Percentiles rank a stretch among this genome's conserved stretches.
These are phyloP conservation scores for Dichetophora obliterata DNA, from an alignment of 2,888 invertebrate species.

Conservation along the genomic window DNA sequence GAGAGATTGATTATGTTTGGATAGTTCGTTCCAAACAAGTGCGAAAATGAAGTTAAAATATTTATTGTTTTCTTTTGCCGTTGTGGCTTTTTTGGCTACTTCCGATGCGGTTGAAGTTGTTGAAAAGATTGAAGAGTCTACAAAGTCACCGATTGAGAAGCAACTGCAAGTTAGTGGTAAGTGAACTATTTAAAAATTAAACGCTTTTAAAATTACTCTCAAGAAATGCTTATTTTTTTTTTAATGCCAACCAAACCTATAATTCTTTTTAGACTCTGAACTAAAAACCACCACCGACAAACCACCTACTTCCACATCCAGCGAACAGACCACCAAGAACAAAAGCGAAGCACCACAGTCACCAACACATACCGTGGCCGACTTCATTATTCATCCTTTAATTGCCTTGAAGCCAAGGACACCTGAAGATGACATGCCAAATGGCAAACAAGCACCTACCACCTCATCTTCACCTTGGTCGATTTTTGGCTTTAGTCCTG, in stretches of 20 bases:
- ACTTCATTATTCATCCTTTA: slow-evolving; percentile 62
- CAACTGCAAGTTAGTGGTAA: slow-evolving; percentile 56
- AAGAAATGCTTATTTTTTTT: too few species aligned
- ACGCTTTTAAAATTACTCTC: not conserved
- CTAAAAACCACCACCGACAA: slow-evolving; percentile 54
- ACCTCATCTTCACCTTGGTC: slow-evolving; percentile 51
- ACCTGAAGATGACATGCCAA: slow-evolving; percentile 48
- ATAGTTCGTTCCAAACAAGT: not conserved
- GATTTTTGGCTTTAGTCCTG: slow-evolving; percentile 61
- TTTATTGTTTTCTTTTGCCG: slow-evolving; percentile 40
- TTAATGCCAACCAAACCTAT: not conserved
- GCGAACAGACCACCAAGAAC: not conserved
- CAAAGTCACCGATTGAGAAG: slow-evolving; percentile 61
- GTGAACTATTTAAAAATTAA: not conserved
- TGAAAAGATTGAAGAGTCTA: slow-evolving; percentile 54
- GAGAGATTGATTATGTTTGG: not conserved
- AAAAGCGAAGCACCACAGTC: slow-evolving; percentile 36
- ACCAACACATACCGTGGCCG: slow-evolving; percentile 62
- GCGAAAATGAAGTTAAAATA: slow-evolving; percentile 1
- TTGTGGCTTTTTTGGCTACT: slow-evolving; percentile 1
- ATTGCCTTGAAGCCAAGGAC: slow-evolving; percentile 62
- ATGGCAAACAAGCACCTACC: slow-evolving; percentile 44
- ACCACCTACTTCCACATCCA: slow-evolving; percentile 41
- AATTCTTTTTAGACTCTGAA: slow-evolving; percentile 28
- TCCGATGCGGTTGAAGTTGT: slow-evolving; percentile 28